phyloP scores from a whole-genome alignment of 1,140 invertebrate genomes.

The Sycobia sp. region DNA sequence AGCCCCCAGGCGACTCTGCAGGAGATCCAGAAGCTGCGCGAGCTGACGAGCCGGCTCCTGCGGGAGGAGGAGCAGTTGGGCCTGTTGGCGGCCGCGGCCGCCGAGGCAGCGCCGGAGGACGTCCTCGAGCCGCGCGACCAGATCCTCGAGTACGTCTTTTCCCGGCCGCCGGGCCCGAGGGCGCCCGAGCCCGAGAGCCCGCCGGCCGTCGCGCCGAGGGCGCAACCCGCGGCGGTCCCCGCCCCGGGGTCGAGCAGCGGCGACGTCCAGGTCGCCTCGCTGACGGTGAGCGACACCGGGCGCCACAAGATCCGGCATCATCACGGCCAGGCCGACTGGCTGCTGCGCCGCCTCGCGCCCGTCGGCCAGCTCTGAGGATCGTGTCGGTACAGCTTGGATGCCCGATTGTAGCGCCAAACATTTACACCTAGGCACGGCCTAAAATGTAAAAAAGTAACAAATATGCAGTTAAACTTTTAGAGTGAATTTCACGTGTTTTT shows the following conservation, averaged over 20 bases:
- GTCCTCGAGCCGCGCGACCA: conserved; percentile 47
- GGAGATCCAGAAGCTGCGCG: conserved; percentile 22
- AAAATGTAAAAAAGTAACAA: no score
- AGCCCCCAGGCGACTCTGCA: neutral
- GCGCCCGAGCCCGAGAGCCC: conserved; percentile 36
- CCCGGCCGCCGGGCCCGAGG: conserved; percentile 37
- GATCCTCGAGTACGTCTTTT: conserved; percentile 46
- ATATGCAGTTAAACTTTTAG: no score
- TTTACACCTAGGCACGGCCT: no score
- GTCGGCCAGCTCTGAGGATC: no score
- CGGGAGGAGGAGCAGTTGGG: conserved; percentile 15
- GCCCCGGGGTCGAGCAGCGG: conserved; percentile 42
- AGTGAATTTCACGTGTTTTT: no score
- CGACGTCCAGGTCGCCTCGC: conserved; percentile 38
- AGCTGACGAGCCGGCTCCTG: conserved; percentile 20
- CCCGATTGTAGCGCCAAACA: no score
- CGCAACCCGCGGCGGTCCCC: conserved; percentile 34
- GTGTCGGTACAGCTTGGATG: no score
- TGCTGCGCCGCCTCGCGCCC: neutral
- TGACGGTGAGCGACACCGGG: conserved; percentile 43
- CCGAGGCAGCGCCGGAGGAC: conserved; percentile 33
- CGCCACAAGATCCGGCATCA: conserved; percentile 49
- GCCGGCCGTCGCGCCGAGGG: no score
- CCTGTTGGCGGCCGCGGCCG: neutral
- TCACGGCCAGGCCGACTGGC: conserved; percentile 42